Conservation (phyloP, 1,140 invertebrate genomes). For the Myzus persicae region DNA sequence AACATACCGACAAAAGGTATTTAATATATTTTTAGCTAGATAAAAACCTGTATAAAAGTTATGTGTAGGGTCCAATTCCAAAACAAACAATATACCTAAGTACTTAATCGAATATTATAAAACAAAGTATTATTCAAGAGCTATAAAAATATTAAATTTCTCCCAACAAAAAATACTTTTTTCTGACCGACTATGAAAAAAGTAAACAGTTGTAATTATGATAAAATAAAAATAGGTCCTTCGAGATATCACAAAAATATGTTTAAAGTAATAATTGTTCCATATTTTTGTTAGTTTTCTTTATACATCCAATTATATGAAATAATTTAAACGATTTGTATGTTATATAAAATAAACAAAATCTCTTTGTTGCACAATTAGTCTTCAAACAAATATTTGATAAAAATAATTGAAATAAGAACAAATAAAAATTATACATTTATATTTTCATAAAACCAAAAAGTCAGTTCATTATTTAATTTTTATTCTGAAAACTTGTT, state of each 20-base stretch:
- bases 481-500: no score
- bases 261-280: neutral
- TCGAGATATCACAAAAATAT: neutral
- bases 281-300: no score
- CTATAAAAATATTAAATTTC: neutral
- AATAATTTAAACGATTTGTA: neutral
- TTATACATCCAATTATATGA: neutral
- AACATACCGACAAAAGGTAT: neutral
- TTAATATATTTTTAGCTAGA: neutral
- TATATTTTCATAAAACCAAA: no score
- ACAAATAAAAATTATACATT: no score
- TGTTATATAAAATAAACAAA: neutral
- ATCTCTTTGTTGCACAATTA: neutral
- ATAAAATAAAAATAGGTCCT: neutral
- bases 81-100: neutral
- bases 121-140: neutral
- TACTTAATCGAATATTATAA: neutral
- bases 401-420: no score
- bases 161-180: neutral
- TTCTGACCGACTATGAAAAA: neutral
- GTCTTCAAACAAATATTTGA: no score
- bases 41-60: neutral
- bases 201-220: neutral
- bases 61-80: neutral
- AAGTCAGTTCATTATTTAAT: no score